These are phyloP conservation scores for Acyrthosiphon pisum DNA, from an alignment of 1,140 invertebrate genomes.

Conservation along the genomic window DNA sequence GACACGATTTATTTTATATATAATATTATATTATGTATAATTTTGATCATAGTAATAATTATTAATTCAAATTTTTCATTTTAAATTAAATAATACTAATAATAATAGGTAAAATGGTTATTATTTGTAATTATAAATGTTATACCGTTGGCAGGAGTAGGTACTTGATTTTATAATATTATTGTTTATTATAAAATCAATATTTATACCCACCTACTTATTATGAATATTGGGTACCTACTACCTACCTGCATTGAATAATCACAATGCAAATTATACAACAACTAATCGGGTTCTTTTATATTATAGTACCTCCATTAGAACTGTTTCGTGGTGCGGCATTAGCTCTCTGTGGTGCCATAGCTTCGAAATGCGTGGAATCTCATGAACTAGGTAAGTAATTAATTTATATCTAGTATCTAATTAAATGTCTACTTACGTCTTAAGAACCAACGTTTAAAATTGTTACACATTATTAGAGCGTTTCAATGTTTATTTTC, in stretches of 20 bases:
- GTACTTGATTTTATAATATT: neutral
- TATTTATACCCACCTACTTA: neutral
- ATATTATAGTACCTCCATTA: constrained; percentile 54
- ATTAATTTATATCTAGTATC: neutral
- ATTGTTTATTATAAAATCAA: neutral
- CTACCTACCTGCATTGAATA: neutral
- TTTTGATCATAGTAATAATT: too few species aligned
- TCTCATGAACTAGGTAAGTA: constrained; percentile 58
- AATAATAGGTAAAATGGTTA: too few species aligned
- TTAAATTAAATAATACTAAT: neutral
- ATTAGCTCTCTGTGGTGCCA: constrained; percentile 53
- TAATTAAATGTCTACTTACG: neutral
- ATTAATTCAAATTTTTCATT: too few species aligned
- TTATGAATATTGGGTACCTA: neutral
- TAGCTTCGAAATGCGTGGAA: constrained; percentile 59
- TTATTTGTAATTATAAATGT: neutral
- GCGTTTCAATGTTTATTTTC: neutral
- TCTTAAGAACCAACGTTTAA: neutral
- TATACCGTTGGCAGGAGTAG: neutral
- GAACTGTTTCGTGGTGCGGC: constrained; percentile 58
- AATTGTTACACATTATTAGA: neutral
- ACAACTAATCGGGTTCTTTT: neutral
- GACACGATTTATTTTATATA: neutral
- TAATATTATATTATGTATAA: too few species aligned
- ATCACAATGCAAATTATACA: neutral